Evolutionary conservation across 2,888 invertebrate species (phyloP), one percentile per base, ranked within the genome.

Genomic region (Rhaphigaster nebulosa): DNA sequence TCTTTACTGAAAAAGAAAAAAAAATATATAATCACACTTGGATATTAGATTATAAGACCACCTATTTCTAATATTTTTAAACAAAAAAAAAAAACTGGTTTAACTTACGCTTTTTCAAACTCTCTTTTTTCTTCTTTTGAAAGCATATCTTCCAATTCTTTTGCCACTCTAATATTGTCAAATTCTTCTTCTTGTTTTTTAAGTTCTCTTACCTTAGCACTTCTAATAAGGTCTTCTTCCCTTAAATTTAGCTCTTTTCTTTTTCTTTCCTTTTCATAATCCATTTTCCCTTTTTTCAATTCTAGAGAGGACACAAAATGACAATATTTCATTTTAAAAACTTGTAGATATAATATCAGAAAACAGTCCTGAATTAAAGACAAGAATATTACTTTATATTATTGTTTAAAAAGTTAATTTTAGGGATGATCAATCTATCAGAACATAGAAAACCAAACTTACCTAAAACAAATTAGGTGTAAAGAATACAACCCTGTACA

Each of bases 181-280:
- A 50, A 10, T 52, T 90, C 80, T 54, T 90, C 90, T 38, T 76
- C 90, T 29, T 90, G 80, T 54, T 80, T 76, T 54, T n/a, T n/a
- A 8, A 52, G n/a, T 80, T 65, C 80, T 54, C 45, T 90, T 13
- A 56, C 60, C 15, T 54, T 41, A 54, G 80, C 90, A 80, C 90
- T 90, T 54, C 90, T 76, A 76, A 80, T 54, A 13, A 90, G 34
- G 34, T 90, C 90, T 54, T 90, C 76, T 90, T 90, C 52, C 45
- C 90, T 76, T n/a, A 90, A 29, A 52, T 34, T 29, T n/a, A 90
- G 29, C 52, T 90, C 90, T 45, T 90, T 54, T 29, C 70, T 90
- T 80, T 90, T 90, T 38, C 56, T 88, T 65, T 88, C 65, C 13
- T 56, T 88, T 88, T 88, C 88, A 38, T 65, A 13, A 12, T 38